phyloP scores from a whole-genome alignment of 2,888 invertebrate species.

The Salpingus planirostris region DNA sequence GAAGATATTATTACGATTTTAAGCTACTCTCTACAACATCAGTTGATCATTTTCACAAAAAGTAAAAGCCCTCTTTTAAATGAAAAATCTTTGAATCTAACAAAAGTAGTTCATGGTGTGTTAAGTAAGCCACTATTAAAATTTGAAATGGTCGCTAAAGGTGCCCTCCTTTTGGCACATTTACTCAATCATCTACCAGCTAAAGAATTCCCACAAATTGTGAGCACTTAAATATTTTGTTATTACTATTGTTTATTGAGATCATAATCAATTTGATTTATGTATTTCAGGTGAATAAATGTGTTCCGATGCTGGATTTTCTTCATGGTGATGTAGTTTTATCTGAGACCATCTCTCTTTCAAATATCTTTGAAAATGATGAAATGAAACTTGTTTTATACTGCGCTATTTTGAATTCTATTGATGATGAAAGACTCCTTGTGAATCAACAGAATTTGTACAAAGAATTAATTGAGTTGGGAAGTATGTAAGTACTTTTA shows the following conservation, averaged over 20 bases:
- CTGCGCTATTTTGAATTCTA: constrained; percentile 21
- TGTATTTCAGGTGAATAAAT: too few relatives aligned
- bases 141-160: constrained; percentile 58
- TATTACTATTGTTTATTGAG: too few relatives aligned
- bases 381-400: constrained; percentile 22
- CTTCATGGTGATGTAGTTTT: too few relatives aligned
- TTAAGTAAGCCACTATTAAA: too few relatives aligned
- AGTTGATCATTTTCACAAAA: background rate
- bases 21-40: background rate
- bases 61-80: background rate
- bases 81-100: too few relatives aligned
- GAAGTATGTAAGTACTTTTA: too few relatives aligned
- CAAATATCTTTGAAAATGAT: constrained; percentile 18
- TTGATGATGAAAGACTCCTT: constrained; percentile 24
- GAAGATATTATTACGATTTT: background rate
- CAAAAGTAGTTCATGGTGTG: too few relatives aligned
- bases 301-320: too few relatives aligned
- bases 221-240: constrained; percentile 20
- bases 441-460: constrained; percentile 12
- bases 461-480: constrained; percentile 7
- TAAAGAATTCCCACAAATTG: constrained; percentile 19
- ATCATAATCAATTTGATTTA: too few relatives aligned
- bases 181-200: constrained; percentile 39
- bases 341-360: too few relatives aligned
- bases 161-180: constrained; percentile 49